These are phyloP conservation scores for Perdita meconis DNA, from an alignment of 2,888 invertebrate species.

Conservation along the genomic window DNA sequence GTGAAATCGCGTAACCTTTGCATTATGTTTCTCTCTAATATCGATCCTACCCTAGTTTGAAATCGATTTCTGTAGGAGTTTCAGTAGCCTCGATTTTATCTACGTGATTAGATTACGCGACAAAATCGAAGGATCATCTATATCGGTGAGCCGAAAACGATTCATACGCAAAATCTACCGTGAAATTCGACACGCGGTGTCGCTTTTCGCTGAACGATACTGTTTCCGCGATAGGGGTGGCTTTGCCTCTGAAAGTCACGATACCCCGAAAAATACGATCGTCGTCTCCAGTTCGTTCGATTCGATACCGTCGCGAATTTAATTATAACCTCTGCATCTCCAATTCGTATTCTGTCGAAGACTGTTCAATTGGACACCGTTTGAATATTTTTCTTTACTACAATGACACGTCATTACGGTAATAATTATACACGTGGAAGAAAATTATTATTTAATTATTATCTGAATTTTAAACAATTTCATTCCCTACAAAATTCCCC, in stretches of 20 bases:
- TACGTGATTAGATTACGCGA: slow-evolving; percentile 57
- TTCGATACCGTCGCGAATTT: slow-evolving; percentile 20
- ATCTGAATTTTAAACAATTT: not conserved
- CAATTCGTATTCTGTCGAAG: not conserved
- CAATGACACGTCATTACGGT: not conserved
- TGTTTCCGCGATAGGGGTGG: slow-evolving; percentile 51
- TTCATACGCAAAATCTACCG: slow-evolving; percentile 62
- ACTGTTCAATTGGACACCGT: not conserved
- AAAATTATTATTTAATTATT: not conserved
- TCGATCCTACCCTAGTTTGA: no score
- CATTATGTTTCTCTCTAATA: no score
- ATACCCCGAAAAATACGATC: slow-evolving; percentile 36
- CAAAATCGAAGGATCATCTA: slow-evolving; percentile 49
- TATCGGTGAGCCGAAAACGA: slow-evolving; percentile 60
- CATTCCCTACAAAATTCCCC: no score
- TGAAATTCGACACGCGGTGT: slow-evolving; percentile 64
- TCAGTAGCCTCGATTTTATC: slow-evolving; percentile 21
- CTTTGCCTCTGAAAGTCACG: slow-evolving; percentile 45
- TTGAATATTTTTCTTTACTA: not conserved
- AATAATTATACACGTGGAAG: no score
- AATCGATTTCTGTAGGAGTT: slow-evolving; percentile 22
- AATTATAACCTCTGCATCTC: slow-evolving; percentile 19
- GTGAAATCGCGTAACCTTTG: no score
- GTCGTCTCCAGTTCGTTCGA: slow-evolving; percentile 16
- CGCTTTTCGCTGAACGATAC: slow-evolving; percentile 60